phyloP scores from a whole-genome alignment of 2,797 vertebrate species.

The Hypotaenidia okinawae region DNA sequence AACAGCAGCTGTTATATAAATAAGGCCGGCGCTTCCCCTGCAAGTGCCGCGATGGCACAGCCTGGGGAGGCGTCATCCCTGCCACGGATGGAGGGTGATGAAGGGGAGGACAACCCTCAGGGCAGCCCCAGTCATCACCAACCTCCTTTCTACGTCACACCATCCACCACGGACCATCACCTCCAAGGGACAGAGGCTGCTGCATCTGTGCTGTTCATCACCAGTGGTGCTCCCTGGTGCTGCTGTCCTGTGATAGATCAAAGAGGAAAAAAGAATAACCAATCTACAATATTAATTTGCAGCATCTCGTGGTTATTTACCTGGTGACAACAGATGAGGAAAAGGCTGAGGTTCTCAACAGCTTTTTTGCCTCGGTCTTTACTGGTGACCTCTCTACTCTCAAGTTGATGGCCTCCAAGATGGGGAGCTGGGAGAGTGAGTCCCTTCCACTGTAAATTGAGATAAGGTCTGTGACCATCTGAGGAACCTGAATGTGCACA shows the following conservation, averaged over 20 bases:
- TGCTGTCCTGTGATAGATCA: background rate
- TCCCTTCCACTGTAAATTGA: too few species aligned
- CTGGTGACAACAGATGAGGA: too few species aligned
- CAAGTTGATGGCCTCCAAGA: too few species aligned
- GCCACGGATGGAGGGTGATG: background rate
- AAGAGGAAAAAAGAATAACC: background rate
- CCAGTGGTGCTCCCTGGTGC: accelerated
- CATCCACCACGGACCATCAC: background rate
- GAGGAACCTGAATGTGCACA: too few species aligned
- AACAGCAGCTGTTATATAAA: constrained; percentile 44
- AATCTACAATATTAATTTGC: background rate
- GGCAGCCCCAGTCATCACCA: background rate
- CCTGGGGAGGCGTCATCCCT: accelerated
- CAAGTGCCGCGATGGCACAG: accelerated
- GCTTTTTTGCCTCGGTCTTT: too few species aligned
- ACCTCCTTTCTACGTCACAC: accelerated
- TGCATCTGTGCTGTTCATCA: background rate
- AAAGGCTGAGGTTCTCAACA: too few species aligned
- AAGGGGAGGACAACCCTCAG: background rate
- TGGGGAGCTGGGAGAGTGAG: too few species aligned
- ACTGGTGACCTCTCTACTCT: too few species aligned
- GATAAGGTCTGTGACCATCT: too few species aligned
- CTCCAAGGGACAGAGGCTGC: background rate
- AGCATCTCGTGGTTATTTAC: background rate
- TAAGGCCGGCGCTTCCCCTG: background rate